Base-by-base conservation (phyloP, 1,140 invertebrate genomes). In the Drosophila nasuta region DNA sequence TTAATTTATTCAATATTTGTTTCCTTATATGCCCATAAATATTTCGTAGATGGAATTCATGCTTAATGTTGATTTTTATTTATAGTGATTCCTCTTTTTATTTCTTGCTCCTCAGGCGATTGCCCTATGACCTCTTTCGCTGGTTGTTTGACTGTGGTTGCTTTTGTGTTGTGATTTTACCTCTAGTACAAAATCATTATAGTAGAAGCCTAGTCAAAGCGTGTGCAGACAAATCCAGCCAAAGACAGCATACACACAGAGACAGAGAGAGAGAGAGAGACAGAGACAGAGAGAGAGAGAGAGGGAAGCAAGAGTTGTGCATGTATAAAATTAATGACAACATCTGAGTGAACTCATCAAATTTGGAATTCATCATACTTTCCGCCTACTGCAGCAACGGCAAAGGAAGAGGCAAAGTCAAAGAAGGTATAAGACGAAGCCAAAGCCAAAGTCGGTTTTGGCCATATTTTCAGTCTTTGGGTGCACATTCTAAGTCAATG, bases 281-380 rank as follows among this genome's bases (percentile, higher is more conserved):
- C 0, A 15, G 15, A 15, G 13, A 20, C 15, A 38, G 13, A 17
- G 8, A 57, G 28, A 17, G 13, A 38, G 3, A 13, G 10, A 5
- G 2, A 30, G 3, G 25, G 15, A 49, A 10, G 6, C 8, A 25
- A 25, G 10, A n/a, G 8, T 7, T 58, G 1, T 67, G 28, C 56
- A 28, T 64, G 62, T 73, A 86, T 81, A 90, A 80, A 90, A 89
- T 89, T 90, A 89, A 89, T 89, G 85, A 89, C 85, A 89, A 83
- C 78, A 90, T 81, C 86, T 82, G 85, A 89, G 85, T 89, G 85
- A 89, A 89, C 85, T 89, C 85, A 89, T 89, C 85, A 89, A 89
- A 89, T 89, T 89, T 71, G 85, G 86, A 89, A 89, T 89, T 89
- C 86, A 89, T 89, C 85, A 89, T 89, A 89, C 64, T 86, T 81